Conservation (phyloP, 1,140 invertebrate species). For the Drosophila rhopaloa region DNA sequence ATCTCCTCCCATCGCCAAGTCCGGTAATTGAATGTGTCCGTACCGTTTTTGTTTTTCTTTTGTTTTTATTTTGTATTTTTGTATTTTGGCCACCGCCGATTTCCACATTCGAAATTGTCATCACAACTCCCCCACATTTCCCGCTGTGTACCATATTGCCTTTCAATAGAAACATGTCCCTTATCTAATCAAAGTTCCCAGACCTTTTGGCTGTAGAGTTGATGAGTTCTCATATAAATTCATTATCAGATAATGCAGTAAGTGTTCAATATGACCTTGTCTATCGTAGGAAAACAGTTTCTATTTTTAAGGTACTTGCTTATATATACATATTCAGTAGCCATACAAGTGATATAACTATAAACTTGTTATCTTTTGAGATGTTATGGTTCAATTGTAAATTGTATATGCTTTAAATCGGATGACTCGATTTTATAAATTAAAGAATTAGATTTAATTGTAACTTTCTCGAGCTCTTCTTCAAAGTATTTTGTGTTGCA, state of each 20-base stretch:
- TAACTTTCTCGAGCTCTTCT: no score
- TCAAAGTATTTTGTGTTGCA: no score
- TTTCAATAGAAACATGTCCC: not conserved
- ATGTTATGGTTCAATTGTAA: not conserved
- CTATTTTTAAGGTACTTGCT: not conserved
- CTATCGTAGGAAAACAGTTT: not conserved
- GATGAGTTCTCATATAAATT: constrained; percentile 1
- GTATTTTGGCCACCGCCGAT: not conserved
- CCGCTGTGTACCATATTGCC: not conserved
- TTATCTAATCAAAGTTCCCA: constrained; percentile 8
- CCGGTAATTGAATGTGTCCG: constrained; percentile 12
- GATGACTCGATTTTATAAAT: no score
- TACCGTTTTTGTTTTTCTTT: not conserved
- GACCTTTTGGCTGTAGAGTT: not conserved
- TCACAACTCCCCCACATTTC: constrained; percentile 1
- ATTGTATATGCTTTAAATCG: no score
- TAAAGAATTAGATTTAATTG: no score
- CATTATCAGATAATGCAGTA: not conserved
- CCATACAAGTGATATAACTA: not conserved
- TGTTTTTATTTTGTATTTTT: not conserved
- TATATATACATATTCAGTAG: not conserved
- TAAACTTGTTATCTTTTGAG: not conserved
- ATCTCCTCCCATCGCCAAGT: constrained; percentile 16
- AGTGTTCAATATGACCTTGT: constrained; percentile 1
- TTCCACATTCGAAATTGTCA: constrained; percentile 7